Evolutionary conservation across 2,113 vertebrate species (phyloP).

Genomic region (Sylvilagus bachmani): DNA sequence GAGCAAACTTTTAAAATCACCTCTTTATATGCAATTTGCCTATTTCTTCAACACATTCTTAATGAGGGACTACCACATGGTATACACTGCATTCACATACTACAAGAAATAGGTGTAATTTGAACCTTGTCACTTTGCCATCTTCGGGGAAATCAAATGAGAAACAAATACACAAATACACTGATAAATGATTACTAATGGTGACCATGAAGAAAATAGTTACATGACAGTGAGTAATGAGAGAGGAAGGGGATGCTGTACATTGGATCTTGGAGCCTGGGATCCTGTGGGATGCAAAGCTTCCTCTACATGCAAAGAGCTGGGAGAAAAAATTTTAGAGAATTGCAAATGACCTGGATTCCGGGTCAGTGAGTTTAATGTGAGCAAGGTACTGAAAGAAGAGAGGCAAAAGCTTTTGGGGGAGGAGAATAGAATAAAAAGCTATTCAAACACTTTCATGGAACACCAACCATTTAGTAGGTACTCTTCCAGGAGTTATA

Average conservation of each 20-base stretch:
- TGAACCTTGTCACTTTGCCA: background rate
- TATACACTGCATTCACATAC: rapidly evolving
- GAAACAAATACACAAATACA: background rate
- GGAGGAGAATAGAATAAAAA: background rate
- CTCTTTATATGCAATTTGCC: background rate
- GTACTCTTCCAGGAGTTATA: background rate
- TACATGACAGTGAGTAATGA: background rate
- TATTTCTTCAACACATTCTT: background rate
- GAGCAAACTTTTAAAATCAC: background rate
- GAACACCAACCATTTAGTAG: background rate
- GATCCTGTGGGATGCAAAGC: background rate
- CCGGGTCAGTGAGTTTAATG: background rate
- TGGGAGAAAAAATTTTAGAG: background rate
- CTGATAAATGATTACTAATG: background rate
- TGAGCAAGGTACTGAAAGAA: background rate
- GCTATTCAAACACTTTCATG: background rate
- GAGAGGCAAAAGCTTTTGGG: background rate
- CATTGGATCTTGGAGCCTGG: background rate
- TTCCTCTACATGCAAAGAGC: background rate
- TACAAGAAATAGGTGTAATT: background rate
- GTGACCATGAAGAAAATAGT: background rate
- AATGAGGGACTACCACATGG: background rate
- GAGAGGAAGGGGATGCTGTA: background rate
- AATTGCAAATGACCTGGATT: background rate
- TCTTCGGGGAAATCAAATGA: background rate